These are phyloP conservation scores for Diaperis boleti DNA, from an alignment of 2,888 invertebrate species.

Conservation along the genomic window DNA sequence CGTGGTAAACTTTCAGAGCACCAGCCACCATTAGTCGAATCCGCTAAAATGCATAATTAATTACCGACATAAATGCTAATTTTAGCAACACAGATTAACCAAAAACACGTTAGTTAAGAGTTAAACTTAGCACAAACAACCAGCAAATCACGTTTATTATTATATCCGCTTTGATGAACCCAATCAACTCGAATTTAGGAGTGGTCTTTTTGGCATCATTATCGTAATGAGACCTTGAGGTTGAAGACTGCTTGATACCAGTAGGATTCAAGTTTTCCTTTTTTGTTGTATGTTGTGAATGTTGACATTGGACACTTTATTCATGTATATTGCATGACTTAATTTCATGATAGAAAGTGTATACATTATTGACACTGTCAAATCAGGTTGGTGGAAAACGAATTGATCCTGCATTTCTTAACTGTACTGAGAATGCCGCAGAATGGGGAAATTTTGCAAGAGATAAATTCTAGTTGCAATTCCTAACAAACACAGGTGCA, in stretches of 20 bases:
- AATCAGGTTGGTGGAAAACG: neutral
- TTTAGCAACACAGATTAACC: slow-evolving; percentile 8
- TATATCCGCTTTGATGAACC: neutral
- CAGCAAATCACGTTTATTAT: slow-evolving; percentile 20
- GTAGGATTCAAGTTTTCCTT: neutral
- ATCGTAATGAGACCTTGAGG: slow-evolving; percentile 5
- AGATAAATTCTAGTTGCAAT: too few relatives aligned
- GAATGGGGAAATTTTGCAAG: too few relatives aligned
- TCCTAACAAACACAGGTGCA: too few relatives aligned
- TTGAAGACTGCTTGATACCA: neutral
- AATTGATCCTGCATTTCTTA: slow-evolving; percentile 2
- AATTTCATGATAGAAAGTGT: slow-evolving; percentile 26
- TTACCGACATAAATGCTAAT: neutral
- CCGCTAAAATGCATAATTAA: slow-evolving; percentile 9
- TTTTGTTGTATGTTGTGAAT: slow-evolving; percentile 22
- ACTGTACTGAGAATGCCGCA: too few relatives aligned
- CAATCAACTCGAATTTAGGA: neutral
- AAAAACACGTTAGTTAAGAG: slow-evolving; percentile 19
- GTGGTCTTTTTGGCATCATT: slow-evolving; percentile 1
- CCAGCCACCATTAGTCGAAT: neutral
- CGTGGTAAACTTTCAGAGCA: neutral
- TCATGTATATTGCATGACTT: slow-evolving; percentile 24
- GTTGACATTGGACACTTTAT: slow-evolving; percentile 26
- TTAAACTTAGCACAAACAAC: slow-evolving; percentile 17
- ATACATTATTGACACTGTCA: slow-evolving; percentile 15